These are phyloP conservation scores for Pomatostomus ruficeps DNA, from an alignment of 2,113 vertebrate genomes.

Conservation along the genomic window DNA sequence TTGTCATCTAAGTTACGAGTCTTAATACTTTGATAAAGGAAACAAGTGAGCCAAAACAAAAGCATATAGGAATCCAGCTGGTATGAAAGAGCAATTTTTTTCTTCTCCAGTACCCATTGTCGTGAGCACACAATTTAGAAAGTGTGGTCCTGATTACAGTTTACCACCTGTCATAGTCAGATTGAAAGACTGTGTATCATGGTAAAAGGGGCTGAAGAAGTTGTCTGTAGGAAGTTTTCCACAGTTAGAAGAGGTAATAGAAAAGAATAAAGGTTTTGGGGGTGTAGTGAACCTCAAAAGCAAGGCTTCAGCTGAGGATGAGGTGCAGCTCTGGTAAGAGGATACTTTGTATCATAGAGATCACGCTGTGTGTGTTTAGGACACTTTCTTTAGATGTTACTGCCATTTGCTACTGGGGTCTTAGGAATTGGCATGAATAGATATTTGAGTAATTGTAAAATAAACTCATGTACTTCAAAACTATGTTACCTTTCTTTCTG, in stretches of 20 bases:
- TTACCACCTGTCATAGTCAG: neutral
- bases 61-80: neutral
- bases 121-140: neutral
- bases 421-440: neutral
- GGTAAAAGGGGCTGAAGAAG: neutral
- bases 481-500: neutral
- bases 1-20: neutral
- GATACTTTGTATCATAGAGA: neutral
- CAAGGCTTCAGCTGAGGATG: neutral
- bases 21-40: neutral
- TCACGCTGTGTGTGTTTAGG: neutral
- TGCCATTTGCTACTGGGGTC: neutral
- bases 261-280: neutral
- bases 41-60: neutral
- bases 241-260: neutral
- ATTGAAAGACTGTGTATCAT: neutral
- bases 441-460: neutral
- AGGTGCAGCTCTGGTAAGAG: neutral
- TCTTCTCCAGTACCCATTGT: neutral
- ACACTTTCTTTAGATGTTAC: neutral
- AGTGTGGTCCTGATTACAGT: neutral
- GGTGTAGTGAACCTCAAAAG: neutral
- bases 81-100: neutral
- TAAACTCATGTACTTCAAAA: neutral
- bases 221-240: neutral